Percentiles rank a stretch among this genome's conserved stretches.
These are phyloP conservation scores for Leptinotarsa peninsularis DNA, from an alignment of 2,888 invertebrate genomes.

Conservation along the genomic window DNA sequence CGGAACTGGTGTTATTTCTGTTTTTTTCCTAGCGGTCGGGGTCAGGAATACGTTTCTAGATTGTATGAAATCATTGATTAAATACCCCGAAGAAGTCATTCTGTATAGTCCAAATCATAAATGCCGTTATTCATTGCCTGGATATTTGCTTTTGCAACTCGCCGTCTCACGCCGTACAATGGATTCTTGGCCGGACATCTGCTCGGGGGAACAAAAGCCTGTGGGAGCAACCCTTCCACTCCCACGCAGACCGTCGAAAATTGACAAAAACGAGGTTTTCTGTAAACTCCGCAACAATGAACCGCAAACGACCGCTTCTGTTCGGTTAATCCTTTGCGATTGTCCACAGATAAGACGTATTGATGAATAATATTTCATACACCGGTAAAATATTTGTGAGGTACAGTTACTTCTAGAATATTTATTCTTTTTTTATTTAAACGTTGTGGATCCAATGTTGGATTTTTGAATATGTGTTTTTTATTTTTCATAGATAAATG, in stretches of 20 bases:
- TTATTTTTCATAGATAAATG: neutral
- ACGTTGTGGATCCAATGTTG: neutral
- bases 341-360: conserved; percentile 25
- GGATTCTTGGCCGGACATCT: conserved; percentile 34
- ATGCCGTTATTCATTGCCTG: conserved; percentile 9
- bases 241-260: conserved; percentile 40
- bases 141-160: conserved; percentile 5
- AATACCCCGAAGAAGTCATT: neutral
- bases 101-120: neutral
- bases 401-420: neutral
- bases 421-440: neutral
- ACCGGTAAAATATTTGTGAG: neutral
- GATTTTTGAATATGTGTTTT: neutral
- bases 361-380: conserved; percentile 2
- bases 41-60: no score
- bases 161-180: neutral
- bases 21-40: no score
- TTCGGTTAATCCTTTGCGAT: conserved; percentile 39
- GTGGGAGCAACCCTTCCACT: conserved; percentile 40
- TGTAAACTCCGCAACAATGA: conserved; percentile 42
- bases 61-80: no score
- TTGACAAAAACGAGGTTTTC: conserved; percentile 41
- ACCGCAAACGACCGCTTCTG: conserved; percentile 34
- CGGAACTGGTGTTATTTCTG: no score
- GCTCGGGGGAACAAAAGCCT: conserved; percentile 36